Conservation (phyloP, 2,888 invertebrate genomes). For the Biston stratarius region DNA sequence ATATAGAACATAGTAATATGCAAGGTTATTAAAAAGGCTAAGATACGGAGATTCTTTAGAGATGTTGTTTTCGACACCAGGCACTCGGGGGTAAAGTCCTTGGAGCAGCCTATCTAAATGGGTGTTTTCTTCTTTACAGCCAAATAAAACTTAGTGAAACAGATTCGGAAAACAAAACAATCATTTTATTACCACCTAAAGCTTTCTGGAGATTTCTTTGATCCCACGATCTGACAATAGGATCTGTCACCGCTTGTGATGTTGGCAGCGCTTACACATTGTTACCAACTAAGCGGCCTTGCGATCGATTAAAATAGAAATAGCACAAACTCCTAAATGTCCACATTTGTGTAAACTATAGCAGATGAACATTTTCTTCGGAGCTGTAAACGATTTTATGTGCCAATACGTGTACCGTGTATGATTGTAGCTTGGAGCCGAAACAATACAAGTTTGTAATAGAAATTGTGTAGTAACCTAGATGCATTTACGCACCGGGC, state of each 20-base stretch:
- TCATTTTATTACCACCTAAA: constrained; percentile 27
- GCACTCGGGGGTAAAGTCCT: neutral
- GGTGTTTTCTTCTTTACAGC: constrained; percentile 16
- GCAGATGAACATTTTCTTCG: constrained; percentile 29
- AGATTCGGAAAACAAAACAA: constrained; percentile 7
- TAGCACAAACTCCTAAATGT: constrained; percentile 38
- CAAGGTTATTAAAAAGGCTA: too few species aligned
- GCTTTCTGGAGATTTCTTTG: constrained; percentile 24
- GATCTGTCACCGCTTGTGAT: constrained; percentile 29
- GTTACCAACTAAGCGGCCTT: constrained; percentile 28
- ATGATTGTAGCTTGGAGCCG: neutral
- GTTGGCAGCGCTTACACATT: constrained; percentile 30
- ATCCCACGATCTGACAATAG: constrained; percentile 26
- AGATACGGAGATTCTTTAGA: neutral
- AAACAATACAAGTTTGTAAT: constrained; percentile 17
- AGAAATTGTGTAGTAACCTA: neutral
- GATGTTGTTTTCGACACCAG: neutral
- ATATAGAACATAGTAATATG: too few species aligned
- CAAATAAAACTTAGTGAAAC: constrained; percentile 10
- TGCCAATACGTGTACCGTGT: constrained; percentile 15
- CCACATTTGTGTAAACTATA: constrained; percentile 35
- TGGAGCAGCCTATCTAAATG: neutral
- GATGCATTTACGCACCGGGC: neutral
- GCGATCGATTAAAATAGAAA: constrained; percentile 36
- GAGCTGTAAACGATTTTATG: constrained; percentile 32